These are phyloP conservation scores for Lepidochitona cinerea DNA, from an alignment of 2,888 invertebrate genomes.

Conservation along the genomic window DNA sequence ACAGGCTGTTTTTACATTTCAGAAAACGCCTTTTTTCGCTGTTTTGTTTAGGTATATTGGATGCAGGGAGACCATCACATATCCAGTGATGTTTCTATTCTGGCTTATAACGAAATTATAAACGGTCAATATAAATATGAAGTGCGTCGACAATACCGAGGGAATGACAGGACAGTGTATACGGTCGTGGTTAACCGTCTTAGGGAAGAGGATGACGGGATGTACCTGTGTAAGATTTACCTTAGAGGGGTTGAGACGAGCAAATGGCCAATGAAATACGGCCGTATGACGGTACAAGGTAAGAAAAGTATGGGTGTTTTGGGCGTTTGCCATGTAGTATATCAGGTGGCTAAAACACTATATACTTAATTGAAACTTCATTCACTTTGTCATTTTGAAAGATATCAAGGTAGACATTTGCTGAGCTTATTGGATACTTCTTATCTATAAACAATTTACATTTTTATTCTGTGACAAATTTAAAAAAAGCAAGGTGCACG, in stretches of 20 bases:
- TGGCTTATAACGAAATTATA: not conserved
- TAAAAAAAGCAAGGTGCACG: no score
- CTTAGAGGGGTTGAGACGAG: constrained; percentile 32
- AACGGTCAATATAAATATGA: constrained; percentile 47
- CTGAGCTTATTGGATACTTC: no score
- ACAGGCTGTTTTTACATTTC: no score
- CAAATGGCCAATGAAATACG: constrained; percentile 48
- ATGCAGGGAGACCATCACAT: not conserved
- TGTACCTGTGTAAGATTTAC: constrained; percentile 56
- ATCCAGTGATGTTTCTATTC: not conserved
- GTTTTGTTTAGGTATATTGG: not conserved
- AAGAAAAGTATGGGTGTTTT: no score
- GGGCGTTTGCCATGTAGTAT: no score
- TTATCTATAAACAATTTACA: no score
- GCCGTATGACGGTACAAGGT: constrained; percentile 54
- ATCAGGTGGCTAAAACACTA: no score
- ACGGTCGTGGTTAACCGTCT: constrained; percentile 58
- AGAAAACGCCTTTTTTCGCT: no score
- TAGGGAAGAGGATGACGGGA: constrained; percentile 55
- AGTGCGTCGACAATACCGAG: constrained; percentile 37
- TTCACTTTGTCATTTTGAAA: no score
- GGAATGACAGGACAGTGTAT: constrained; percentile 45
- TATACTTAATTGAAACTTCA: no score
- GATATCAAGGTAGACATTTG: no score
- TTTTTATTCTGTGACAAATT: no score